Base-by-base conservation (phyloP, 2,113 vertebrate species). In the Camelus dromedarius region DNA sequence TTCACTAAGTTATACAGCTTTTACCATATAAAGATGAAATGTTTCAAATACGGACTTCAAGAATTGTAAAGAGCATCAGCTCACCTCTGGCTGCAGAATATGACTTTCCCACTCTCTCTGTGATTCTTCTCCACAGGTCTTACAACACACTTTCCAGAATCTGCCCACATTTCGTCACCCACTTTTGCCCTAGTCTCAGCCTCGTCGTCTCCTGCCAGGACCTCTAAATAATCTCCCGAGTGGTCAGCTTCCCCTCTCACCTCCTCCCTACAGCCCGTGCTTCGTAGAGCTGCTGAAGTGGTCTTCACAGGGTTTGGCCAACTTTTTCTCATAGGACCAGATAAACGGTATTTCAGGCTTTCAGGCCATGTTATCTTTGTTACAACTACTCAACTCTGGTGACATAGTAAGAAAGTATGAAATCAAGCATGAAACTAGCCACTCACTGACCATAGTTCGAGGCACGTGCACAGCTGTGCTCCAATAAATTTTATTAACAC, bases 1-100 rank as follows among this genome's bases (percentile, higher is more conserved):
- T 85, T 76, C 14, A 32, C 52, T 75, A 50, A 95, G 76, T 81
- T 76, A 81, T 14, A 58, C 48, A 62, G 11, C 42, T 76, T 79
- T 80, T 79, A 58, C 56, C 18, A 69, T 70, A 75, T 81, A 86
- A 54, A 93, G 69, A 84, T 89, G 84, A 92, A 96, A 52, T 11
- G 52, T 89, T 95, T 89, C n/a, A 32, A 89, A 70, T 67, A 38
- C 58, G 32, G 64, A 81, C 22, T 95, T 3, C 7, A 38, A 35
- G 72, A 95, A 69, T 62, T 89, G 13, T 54, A 81, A 85, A 89
- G 32, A 89, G 9, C 26, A 35, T 60, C 35, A 12, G 0, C 12
- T 60, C 83, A 75, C 12, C 62, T 87, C 30, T 42, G 12, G 8
- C n/a, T 92, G 8, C 6, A 91, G 48, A 60, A 56, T 56, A 75